Evolutionary conservation across 2,113 vertebrate species (phyloP).

Genomic region (Cercocebus atys): DNA sequence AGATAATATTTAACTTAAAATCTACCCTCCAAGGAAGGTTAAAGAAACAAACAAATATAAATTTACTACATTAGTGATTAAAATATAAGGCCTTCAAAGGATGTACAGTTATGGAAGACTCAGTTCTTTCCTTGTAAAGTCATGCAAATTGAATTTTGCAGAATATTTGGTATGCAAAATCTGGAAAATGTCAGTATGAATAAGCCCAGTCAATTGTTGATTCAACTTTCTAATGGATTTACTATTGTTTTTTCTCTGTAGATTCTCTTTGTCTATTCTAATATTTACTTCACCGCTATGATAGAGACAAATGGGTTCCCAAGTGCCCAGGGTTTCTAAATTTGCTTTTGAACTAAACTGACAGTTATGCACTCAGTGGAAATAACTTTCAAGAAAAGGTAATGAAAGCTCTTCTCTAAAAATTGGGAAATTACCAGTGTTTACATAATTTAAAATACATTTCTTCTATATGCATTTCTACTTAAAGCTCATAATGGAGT

Average conservation of each 20-base stretch:
- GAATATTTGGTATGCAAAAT: not conserved
- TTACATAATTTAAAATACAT: not conserved
- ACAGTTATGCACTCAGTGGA: not conserved
- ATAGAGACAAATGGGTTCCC: not conserved
- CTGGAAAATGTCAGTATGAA: not conserved
- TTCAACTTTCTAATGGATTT: not conserved
- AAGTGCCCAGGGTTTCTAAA: not conserved
- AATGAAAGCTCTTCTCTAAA: not conserved
- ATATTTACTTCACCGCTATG: not conserved
- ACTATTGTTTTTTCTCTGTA: not conserved
- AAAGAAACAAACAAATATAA: not conserved
- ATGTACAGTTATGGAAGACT: not conserved
- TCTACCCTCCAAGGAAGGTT: not conserved
- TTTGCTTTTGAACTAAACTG: constrained; percentile 13
- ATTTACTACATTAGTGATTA: not conserved
- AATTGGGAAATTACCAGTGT: not conserved
- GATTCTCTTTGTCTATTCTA: not conserved
- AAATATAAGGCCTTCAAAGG: not conserved
- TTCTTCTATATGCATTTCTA: not conserved
- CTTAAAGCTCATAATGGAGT: not conserved
- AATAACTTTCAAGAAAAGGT: not conserved
- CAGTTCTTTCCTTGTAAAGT: not conserved
- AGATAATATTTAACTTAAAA: not conserved
- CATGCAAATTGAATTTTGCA: not conserved
- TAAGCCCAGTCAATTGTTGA: not conserved